Evolutionary conservation across 1,140 invertebrate species (phyloP).

Genomic region (Achroia grisella): DNA sequence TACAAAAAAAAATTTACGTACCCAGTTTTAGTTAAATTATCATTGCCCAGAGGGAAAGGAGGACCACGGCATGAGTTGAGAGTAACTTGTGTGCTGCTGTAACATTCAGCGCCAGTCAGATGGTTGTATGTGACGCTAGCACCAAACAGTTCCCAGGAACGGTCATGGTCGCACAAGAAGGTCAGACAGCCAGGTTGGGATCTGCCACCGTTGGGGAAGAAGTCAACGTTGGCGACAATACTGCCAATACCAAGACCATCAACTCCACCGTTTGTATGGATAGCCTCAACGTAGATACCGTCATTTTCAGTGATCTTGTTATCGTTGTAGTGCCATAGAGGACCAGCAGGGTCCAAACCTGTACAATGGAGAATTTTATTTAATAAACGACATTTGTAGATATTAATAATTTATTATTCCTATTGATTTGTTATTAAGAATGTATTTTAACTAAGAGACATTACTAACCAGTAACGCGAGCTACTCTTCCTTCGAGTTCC

Average conservation of each 20-base stretch:
- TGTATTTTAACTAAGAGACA: neutral
- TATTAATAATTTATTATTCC: too few species aligned
- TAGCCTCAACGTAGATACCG: conserved; percentile 78
- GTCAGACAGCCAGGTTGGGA: conserved; percentile 65
- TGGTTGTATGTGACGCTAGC: conserved; percentile 45
- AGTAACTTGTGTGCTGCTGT: conserved; percentile 22
- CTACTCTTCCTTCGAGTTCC: conserved; percentile 17
- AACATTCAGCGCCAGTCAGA: conserved; percentile 28
- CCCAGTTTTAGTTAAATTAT: conserved; percentile 34
- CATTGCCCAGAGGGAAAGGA: conserved; percentile 37
- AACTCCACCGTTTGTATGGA: conserved; percentile 81
- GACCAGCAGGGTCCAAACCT: conserved; percentile 79
- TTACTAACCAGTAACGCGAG: conserved; percentile 25
- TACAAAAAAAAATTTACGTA: conserved; percentile 11
- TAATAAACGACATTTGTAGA: too few species aligned
- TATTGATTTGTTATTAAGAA: too few species aligned
- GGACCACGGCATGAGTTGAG: conserved; percentile 32
- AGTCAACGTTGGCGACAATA: conserved; percentile 77
- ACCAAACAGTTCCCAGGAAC: conserved; percentile 78
- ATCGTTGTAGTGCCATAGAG: conserved; percentile 69
- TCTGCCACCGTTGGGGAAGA: conserved; percentile 85
- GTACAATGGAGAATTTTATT: conserved; percentile 48
- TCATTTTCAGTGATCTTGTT: conserved; percentile 65
- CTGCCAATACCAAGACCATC: conserved; percentile 75
- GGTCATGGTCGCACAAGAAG: conserved; percentile 77